These are phyloP conservation scores for Taurulus bubalis DNA, from an alignment of 2,113 vertebrate genomes.

Conservation along the genomic window DNA sequence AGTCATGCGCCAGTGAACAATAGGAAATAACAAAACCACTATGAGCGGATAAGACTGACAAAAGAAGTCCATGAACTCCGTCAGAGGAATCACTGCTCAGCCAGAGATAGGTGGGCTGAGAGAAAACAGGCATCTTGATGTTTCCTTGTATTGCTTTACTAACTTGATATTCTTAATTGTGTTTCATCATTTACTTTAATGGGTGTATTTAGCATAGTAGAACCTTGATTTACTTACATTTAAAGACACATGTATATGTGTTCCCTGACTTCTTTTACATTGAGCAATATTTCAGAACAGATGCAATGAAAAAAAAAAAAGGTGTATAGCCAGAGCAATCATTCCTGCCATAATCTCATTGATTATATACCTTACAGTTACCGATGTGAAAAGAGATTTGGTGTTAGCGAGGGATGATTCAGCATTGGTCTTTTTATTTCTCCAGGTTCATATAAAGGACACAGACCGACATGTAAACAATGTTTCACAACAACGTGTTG, in stretches of 20 bases:
- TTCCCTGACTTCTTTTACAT: neutral
- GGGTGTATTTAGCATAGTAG: neutral
- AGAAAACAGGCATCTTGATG: neutral
- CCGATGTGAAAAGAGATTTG: too few relatives aligned
- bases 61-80: constrained; percentile 10
- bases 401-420: neutral
- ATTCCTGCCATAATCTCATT: too few relatives aligned
- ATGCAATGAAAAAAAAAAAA: too few relatives aligned
- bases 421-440: too few relatives aligned
- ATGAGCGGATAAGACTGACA: constrained; percentile 31
- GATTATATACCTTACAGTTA: too few relatives aligned
- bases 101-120: neutral
- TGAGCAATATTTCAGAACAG: neutral
- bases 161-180: neutral
- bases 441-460: neutral
- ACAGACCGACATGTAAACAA: neutral
- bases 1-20: constrained; percentile 50
- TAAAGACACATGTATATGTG: neutral
- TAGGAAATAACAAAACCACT: constrained; percentile 39
- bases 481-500: neutral
- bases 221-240: neutral
- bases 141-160: neutral
- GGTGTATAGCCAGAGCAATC: too few relatives aligned
- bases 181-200: neutral
- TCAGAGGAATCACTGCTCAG: neutral